These are phyloP conservation scores for Unio delphinus DNA, from an alignment of 2,888 invertebrate genomes.

Conservation along the genomic window DNA sequence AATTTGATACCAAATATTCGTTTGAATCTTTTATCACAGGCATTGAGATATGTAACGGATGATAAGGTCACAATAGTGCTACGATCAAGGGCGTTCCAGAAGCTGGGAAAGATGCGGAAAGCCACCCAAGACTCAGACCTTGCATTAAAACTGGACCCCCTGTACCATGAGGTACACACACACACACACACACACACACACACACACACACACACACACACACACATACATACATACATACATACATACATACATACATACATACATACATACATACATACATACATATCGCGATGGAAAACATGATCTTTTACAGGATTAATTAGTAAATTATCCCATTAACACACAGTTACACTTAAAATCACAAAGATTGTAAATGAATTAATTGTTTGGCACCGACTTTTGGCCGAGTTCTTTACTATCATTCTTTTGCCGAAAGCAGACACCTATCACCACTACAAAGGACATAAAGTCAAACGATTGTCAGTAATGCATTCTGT, in stretches of 20 bases:
- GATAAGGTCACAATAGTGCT: slow-evolving; percentile 39
- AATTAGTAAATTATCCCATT: too few relatives aligned
- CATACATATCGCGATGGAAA: not conserved
- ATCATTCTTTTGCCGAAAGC: too few relatives aligned
- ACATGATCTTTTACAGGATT: too few relatives aligned
- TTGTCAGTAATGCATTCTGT: too few relatives aligned
- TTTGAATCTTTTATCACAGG: slow-evolving; percentile 23
- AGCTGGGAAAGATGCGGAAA: slow-evolving; percentile 41
- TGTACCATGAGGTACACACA: slow-evolving; percentile 36
- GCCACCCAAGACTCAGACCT: slow-evolving; percentile 46
- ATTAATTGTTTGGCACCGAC: too few relatives aligned
- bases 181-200: not conserved
- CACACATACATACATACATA: not conserved
- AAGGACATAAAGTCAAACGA: too few relatives aligned
- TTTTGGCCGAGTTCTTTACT: too few relatives aligned
- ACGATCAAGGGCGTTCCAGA: slow-evolving; percentile 41
- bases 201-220: not conserved
- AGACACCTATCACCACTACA: too few relatives aligned
- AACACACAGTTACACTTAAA: too few relatives aligned
- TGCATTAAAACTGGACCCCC: slow-evolving; percentile 38
- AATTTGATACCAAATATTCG: too few relatives aligned
- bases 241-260: not conserved
- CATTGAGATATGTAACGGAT: slow-evolving; percentile 42
- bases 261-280: not conserved
- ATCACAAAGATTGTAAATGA: too few relatives aligned